Conservation (phyloP, 2,113 vertebrate species). For the Neolamprologus modestus region DNA sequence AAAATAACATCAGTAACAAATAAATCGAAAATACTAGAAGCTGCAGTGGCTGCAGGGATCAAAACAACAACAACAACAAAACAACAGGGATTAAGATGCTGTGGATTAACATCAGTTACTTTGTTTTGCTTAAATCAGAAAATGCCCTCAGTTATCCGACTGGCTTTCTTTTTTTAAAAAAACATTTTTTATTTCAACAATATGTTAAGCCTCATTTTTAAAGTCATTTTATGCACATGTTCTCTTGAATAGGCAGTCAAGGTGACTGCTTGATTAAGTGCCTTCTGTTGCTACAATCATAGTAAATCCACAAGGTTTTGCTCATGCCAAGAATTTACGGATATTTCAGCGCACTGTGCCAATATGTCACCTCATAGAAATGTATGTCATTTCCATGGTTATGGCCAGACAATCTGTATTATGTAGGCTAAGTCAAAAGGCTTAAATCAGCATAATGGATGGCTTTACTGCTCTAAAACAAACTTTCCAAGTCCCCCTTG, state of each 20-base stretch:
- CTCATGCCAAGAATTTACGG: not conserved
- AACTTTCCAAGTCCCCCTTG: constrained; percentile 22
- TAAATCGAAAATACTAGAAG: not conserved
- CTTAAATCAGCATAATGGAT: constrained; percentile 34
- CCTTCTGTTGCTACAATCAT: not conserved
- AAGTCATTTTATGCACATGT: not conserved
- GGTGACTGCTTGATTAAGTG: not conserved
- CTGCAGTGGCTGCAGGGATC: not conserved
- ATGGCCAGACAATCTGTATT: constrained; percentile 29
- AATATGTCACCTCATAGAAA: constrained; percentile 41
- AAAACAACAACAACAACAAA: not conserved
- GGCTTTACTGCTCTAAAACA: constrained; percentile 16
- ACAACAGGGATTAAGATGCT: not conserved
- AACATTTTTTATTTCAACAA: not conserved
- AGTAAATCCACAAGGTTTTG: not conserved
- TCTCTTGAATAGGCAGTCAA: not conserved
- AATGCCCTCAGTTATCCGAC: not conserved
- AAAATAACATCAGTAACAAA: not conserved
- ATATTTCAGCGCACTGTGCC: not conserved
- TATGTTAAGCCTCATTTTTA: not conserved
- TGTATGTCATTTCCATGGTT: constrained; percentile 59
- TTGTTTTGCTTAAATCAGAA: not conserved
- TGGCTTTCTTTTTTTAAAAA: rapidly evolving
- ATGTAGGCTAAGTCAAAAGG: constrained; percentile 56
- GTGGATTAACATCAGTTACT: not conserved